A percentile compares a stretch with the other conserved stretches of the same genome.
Conservation (phyloP, 2,113 vertebrate species). For the Megaceryle maxima region DNA sequence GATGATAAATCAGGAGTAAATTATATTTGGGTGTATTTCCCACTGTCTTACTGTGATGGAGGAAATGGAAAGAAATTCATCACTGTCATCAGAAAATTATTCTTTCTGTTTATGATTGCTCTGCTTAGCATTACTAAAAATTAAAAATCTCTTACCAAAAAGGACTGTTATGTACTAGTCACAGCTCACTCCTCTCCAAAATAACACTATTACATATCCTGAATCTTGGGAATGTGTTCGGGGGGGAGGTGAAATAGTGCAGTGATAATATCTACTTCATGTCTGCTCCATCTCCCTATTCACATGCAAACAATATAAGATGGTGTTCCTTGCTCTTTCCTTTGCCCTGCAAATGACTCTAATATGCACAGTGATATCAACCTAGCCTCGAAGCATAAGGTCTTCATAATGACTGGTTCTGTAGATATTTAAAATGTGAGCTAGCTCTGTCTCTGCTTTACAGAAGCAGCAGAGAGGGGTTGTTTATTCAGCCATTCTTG, state of each 20-base stretch:
- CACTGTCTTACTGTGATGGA: not conserved
- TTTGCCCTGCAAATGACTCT: not conserved
- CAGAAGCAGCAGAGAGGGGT: not conserved
- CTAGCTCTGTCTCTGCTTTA: not conserved
- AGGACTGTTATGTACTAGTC: not conserved
- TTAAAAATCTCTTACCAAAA: not conserved
- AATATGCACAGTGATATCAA: not conserved
- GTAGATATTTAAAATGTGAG: not conserved
- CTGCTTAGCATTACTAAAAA: slow-evolving; percentile 2
- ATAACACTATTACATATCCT: not conserved
- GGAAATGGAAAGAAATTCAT: slow-evolving; percentile 8
- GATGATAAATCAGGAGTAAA: slow-evolving; percentile 14
- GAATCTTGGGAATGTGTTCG: not conserved
- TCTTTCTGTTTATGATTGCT: slow-evolving; percentile 7
- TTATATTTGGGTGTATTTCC: not conserved
- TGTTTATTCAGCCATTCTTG: not conserved
- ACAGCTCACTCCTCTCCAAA: not conserved
- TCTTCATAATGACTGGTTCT: not conserved
- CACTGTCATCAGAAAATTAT: not conserved
- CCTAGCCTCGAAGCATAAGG: not conserved
- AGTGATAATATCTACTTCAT: not conserved
- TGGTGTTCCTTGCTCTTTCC: not conserved
- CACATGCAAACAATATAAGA: not conserved
- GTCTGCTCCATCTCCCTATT: not conserved
- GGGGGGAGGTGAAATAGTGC: not conserved